phyloP scores from a whole-genome alignment of 1,140 invertebrate genomes.

The Triops cancriformis region DNA sequence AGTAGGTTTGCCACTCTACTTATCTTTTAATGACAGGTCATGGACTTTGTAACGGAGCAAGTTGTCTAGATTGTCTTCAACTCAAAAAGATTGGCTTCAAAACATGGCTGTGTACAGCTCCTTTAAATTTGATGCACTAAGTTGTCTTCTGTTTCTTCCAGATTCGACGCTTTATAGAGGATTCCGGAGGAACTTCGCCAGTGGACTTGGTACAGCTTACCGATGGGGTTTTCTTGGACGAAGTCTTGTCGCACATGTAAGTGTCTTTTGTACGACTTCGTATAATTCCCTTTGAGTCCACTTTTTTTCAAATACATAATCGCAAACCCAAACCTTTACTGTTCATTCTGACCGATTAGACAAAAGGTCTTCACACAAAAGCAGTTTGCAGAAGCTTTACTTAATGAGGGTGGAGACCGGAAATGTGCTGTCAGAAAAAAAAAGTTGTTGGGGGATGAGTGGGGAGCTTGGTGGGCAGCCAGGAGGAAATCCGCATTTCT shows the following conservation, averaged over 20 bases:
- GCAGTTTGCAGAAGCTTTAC: background rate
- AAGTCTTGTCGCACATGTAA: background rate
- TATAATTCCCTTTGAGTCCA: no score
- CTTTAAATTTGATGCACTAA: no score
- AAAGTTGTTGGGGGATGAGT: background rate
- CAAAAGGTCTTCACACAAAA: background rate
- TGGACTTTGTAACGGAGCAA: no score
- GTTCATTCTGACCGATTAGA: background rate
- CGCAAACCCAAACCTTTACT: no score
- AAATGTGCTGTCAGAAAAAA: background rate
- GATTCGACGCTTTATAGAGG: background rate
- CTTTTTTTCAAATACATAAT: no score
- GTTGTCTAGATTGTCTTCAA: no score
- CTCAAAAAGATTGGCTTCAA: no score
- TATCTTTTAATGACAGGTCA: no score
- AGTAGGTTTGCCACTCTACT: no score
- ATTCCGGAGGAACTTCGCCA: background rate
- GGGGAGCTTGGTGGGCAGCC: background rate
- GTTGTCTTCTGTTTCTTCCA: background rate
- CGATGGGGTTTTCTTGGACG: background rate
- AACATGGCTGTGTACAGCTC: no score
- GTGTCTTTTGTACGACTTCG: background rate
- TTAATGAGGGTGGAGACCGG: background rate
- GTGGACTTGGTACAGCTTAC: background rate
- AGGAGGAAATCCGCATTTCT: background rate